Evolutionary conservation across 2,888 invertebrate genomes (phyloP).

Genomic region (Drosophila phalerata): DNA sequence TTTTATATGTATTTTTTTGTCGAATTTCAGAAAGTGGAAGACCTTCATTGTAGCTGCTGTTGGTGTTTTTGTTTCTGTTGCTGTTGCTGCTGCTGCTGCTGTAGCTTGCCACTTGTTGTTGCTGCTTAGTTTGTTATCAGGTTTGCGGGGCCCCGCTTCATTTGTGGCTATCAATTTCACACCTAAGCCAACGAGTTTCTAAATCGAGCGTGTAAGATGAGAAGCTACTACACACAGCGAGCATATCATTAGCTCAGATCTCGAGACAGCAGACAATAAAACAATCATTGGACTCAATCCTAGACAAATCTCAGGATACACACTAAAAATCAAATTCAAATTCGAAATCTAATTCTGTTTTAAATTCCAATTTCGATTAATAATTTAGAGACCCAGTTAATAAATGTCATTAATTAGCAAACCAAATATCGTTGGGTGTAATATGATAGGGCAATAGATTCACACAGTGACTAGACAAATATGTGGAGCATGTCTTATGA

Average conservation of each 20-base stretch:
- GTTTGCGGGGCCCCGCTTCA: slow-evolving; percentile 52
- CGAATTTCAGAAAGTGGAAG: slow-evolving; percentile 82
- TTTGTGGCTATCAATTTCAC: slow-evolving; percentile 76
- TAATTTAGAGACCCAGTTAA: slow-evolving; percentile 13
- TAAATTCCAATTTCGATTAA: background rate
- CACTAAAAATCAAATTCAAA: background rate
- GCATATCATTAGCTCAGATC: slow-evolving; percentile 38
- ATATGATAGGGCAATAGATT: slow-evolving; percentile 61
- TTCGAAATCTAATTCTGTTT: background rate
- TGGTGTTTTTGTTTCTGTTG: slow-evolving; percentile 1
- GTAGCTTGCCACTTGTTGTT: slow-evolving; percentile 62
- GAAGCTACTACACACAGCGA: slow-evolving; percentile 11
- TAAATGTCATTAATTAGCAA: slow-evolving; percentile 52
- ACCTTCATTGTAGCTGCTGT: slow-evolving; percentile 72
- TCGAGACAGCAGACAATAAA: slow-evolving; percentile 14
- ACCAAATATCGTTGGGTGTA: slow-evolving; percentile 49
- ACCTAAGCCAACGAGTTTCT: slow-evolving; percentile 70
- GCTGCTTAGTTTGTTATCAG: slow-evolving; percentile 72
- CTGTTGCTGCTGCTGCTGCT: slow-evolving; percentile 10
- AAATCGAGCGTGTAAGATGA: slow-evolving; percentile 28
- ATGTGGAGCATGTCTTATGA: slow-evolving; percentile 46
- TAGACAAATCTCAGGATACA: slow-evolving; percentile 3
- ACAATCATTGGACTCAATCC: slow-evolving; percentile 22
- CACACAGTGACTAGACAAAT: slow-evolving; percentile 32
- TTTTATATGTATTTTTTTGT: slow-evolving; percentile 48